phyloP scores from a whole-genome alignment of 2,113 vertebrate species.

The Ailuropoda melanoleuca region DNA sequence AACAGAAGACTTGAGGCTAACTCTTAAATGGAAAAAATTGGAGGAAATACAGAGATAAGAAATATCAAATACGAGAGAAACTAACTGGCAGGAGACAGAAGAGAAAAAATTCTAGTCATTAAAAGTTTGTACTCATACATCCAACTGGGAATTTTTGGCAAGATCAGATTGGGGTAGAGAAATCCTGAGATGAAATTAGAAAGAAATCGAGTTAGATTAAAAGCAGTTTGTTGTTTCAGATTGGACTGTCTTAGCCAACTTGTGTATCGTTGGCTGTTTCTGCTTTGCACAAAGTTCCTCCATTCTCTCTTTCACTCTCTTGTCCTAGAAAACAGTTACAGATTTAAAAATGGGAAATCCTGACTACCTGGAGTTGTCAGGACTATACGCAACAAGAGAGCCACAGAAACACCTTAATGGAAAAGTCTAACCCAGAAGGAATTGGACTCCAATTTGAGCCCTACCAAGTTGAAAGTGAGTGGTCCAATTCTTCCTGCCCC shows the following conservation, averaged over 20 bases:
- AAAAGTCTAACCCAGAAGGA: not conserved
- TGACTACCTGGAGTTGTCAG: not conserved
- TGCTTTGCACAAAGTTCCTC: not conserved
- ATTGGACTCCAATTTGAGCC: not conserved
- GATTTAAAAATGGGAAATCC: not conserved
- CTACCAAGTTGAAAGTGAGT: not conserved
- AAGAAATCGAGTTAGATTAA: conserved; percentile 25
- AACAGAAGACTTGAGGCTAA: not conserved
- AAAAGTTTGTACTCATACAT: not conserved
- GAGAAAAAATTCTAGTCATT: conserved; percentile 27
- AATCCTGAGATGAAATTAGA: conserved; percentile 20
- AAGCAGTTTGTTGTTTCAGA: conserved; percentile 8
- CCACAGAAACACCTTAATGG: not conserved
- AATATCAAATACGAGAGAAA: not conserved
- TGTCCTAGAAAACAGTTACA: not conserved
- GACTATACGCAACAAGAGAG: not conserved
- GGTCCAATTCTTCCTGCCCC: not conserved
- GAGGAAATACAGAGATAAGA: not conserved
- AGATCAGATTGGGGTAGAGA: not conserved
- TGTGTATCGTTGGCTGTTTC: not conserved
- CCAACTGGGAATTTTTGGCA: not conserved
- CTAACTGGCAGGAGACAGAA: not conserved
- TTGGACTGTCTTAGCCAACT: not conserved
- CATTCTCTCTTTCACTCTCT: not conserved
- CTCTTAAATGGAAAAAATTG: conserved; percentile 27